Evolutionary conservation across 2,888 invertebrate species (phyloP).

Genomic region (Sympetrum striolatum): DNA sequence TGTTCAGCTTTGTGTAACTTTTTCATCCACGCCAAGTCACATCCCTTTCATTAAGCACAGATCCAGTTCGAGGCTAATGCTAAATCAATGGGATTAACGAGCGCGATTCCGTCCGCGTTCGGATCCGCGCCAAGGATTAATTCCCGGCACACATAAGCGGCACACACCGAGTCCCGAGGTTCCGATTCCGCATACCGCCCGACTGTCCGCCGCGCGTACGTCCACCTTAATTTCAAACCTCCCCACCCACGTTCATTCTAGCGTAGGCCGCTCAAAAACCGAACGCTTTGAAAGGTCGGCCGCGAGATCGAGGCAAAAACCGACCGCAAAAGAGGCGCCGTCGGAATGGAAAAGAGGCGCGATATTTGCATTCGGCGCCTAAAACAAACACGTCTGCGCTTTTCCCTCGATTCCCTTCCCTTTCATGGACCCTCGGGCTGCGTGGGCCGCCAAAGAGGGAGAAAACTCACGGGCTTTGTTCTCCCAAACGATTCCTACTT

Average conservation of each 20-base stretch:
- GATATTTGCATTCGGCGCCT: not conserved
- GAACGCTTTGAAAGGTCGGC: not conserved
- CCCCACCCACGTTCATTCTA: not conserved
- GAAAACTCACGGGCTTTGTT: not conserved
- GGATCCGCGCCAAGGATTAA: too few relatives aligned
- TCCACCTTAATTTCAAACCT: not conserved
- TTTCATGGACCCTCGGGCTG: not conserved
- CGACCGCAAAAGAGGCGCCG: not conserved
- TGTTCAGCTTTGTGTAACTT: too few relatives aligned
- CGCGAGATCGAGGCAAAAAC: not conserved
- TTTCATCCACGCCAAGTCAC: too few relatives aligned
- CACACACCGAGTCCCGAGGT: too few relatives aligned
- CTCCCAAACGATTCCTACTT: not conserved
- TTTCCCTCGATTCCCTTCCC: not conserved
- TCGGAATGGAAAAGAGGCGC: not conserved
- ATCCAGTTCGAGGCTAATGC: too few relatives aligned
- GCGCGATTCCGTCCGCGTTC: too few relatives aligned
- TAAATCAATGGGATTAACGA: too few relatives aligned
- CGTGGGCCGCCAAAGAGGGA: not conserved
- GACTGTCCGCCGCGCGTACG: not conserved
- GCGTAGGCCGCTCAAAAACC: not conserved
- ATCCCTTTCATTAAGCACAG: too few relatives aligned
- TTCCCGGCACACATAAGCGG: too few relatives aligned
- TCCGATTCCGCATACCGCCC: too few relatives aligned
- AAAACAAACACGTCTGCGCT: not conserved